Conservation (phyloP, 2,797 vertebrate genomes). For the Poecilia velifera region DNA sequence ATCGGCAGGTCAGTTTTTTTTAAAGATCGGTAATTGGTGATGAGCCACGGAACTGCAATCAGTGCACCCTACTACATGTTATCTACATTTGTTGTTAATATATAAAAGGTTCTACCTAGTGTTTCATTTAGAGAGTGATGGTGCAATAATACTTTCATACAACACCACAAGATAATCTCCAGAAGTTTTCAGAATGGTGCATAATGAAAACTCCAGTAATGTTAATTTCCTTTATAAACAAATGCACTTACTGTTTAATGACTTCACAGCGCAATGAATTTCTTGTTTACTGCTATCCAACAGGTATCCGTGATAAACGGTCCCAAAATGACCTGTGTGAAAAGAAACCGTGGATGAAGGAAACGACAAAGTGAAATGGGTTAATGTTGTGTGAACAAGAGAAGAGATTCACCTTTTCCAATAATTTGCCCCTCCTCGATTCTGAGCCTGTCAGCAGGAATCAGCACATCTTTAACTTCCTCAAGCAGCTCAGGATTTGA, state of each 20-base stretch:
- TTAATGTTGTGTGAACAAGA: background rate
- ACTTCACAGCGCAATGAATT: slow-evolving; percentile 91
- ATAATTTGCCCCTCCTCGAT: slow-evolving; percentile 87
- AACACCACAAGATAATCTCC: background rate
- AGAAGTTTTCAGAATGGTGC: background rate
- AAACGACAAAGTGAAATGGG: background rate
- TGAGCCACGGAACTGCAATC: too few species aligned
- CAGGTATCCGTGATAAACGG: slow-evolving; percentile 91
- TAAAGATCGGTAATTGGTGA: too few species aligned
- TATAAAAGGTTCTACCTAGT: background rate
- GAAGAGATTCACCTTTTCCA: slow-evolving; percentile 86
- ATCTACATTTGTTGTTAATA: background rate
- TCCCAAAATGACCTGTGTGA: slow-evolving; percentile 90
- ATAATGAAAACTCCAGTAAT: background rate
- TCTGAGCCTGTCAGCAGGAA: slow-evolving; percentile 85
- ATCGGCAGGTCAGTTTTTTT: too few species aligned
- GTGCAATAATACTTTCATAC: background rate
- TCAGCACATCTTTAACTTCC: slow-evolving; percentile 94
- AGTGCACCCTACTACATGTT: background rate
- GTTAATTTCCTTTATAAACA: slow-evolving; percentile 1
- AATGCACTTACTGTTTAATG: slow-evolving; percentile 86
- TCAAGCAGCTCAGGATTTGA: slow-evolving; percentile 85
- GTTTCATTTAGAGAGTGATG: background rate
- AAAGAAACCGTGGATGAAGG: background rate
- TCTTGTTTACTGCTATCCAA: slow-evolving; percentile 81